phyloP scores from a whole-genome alignment of 2,797 vertebrate species.

The Hafferia zeledoni region DNA sequence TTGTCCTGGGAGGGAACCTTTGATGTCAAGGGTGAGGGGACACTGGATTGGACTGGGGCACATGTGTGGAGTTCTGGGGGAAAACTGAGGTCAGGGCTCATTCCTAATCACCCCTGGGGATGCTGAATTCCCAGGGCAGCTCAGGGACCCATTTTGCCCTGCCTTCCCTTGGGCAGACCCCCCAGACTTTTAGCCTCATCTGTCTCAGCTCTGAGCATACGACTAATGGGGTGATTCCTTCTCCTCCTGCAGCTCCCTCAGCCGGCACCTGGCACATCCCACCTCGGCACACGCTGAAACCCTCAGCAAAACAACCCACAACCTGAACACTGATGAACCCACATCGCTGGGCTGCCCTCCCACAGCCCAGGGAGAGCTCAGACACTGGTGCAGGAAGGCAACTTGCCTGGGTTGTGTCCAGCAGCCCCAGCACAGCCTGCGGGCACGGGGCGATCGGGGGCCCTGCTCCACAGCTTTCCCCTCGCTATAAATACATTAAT shows the following conservation, averaged over 20 bases:
- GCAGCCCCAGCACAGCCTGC: not conserved
- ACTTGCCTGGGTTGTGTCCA: not conserved
- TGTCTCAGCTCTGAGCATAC: not conserved
- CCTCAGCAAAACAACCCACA: not conserved
- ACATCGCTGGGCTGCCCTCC: not conserved
- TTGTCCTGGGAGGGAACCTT: not conserved
- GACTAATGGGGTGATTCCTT: accelerated
- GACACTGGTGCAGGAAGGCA: not conserved
- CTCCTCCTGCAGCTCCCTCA: not conserved
- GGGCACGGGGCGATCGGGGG: accelerated
- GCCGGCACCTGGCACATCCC: not conserved
- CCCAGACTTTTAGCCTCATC: accelerated
- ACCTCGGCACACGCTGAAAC: accelerated
- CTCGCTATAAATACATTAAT: not conserved
- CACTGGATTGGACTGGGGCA: not conserved
- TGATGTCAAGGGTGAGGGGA: not conserved
- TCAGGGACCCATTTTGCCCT: not conserved
- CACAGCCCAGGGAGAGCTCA: not conserved
- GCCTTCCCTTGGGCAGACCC: not conserved
- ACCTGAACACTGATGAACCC: accelerated
- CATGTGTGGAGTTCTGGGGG: accelerated
- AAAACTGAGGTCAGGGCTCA: not conserved
- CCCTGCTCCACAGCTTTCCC: not conserved
- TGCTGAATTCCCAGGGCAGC: not conserved
- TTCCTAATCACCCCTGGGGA: not conserved